These are phyloP conservation scores for Byasa hedistus DNA, from an alignment of 2,888 invertebrate species.

Conservation along the genomic window DNA sequence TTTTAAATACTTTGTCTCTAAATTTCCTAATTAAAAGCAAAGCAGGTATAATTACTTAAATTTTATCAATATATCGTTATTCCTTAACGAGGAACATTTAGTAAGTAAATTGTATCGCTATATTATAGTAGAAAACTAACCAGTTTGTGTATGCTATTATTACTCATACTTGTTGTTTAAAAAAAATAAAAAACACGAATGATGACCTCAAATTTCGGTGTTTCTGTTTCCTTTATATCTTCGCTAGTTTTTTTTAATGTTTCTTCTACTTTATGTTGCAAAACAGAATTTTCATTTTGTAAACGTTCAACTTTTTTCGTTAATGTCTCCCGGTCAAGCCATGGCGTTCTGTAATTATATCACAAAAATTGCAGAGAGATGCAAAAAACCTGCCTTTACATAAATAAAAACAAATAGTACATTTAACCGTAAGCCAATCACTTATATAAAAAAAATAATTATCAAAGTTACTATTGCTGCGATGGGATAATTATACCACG, in stretches of 20 bases:
- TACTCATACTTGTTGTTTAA: no score
- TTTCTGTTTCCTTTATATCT: conserved; percentile 38
- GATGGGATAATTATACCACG: no score
- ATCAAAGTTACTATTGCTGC: background rate
- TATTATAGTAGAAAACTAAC: no score
- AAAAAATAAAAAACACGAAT: no score
- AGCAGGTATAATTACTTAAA: no score
- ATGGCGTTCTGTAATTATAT: conserved; percentile 51
- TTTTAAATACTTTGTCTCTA: no score
- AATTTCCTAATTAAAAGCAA: no score
- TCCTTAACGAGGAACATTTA: no score
- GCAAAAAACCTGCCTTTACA: background rate
- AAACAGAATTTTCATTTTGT: conserved; percentile 57
- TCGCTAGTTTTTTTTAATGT: conserved; percentile 44
- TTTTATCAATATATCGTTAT: no score
- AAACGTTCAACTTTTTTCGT: conserved; percentile 58
- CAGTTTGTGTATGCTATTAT: no score
- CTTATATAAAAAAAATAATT: background rate
- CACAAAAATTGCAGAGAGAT: background rate
- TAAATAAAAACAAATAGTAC: background rate
- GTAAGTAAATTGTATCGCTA: no score
- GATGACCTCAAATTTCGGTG: conserved; percentile 45
- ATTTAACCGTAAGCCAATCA: background rate
- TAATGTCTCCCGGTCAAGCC: conserved; percentile 64
- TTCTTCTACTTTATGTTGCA: conserved; percentile 60